These are phyloP conservation scores for Pristionchus mayeri DNA, from an alignment of 2,888 invertebrate genomes.

Conservation along the genomic window DNA sequence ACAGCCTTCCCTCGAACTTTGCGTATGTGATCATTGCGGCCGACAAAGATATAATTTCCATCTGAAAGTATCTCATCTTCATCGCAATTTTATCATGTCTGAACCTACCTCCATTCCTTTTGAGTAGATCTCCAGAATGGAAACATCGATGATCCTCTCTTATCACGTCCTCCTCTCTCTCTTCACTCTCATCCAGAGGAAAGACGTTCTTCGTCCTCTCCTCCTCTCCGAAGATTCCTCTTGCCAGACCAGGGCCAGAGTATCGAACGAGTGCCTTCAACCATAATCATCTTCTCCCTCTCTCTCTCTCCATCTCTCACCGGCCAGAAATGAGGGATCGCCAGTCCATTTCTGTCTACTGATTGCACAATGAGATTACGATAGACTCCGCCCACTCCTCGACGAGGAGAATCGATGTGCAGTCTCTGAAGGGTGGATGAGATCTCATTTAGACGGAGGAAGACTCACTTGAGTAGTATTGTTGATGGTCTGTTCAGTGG, in stretches of 20 bases:
- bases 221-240: background rate
- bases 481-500: constrained; percentile 43
- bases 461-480: background rate
- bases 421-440: background rate
- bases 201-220: background rate
- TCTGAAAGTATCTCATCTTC: background rate
- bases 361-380: background rate
- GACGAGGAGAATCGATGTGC: background rate
- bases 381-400: background rate
- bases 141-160: background rate
- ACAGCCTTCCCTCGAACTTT: constrained; percentile 16
- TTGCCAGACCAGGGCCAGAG: background rate
- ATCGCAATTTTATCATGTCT: background rate
- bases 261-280: background rate
- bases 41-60: background rate
- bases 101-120: background rate
- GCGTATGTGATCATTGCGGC: background rate
- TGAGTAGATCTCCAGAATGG: constrained; percentile 12
- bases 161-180: background rate
- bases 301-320: background rate
- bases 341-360: background rate
- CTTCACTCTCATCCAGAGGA: background rate
- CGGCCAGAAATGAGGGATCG: constrained; percentile 24
- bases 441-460: background rate
- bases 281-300: too few species aligned